A percentile compares a stretch with the other conserved stretches of the same genome.
Conservation (phyloP, 2,113 vertebrate species). For the Cacatua alba region DNA sequence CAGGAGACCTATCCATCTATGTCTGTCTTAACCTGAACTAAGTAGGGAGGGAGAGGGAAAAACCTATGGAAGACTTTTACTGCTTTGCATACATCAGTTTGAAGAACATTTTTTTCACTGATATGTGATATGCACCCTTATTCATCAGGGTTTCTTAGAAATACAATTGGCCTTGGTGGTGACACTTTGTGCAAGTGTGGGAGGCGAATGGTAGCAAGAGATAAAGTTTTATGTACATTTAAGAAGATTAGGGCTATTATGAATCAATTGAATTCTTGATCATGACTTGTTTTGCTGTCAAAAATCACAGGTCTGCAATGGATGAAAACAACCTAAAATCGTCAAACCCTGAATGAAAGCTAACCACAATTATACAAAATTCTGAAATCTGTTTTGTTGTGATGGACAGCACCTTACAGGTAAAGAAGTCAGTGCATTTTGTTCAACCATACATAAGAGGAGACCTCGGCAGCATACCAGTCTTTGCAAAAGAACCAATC, state of each 20-base stretch:
- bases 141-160: not conserved
- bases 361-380: not conserved
- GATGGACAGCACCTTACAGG: not conserved
- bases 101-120: not conserved
- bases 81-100: not conserved
- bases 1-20: not conserved
- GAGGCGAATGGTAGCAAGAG: not conserved
- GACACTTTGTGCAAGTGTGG: not conserved
- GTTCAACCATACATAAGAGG: not conserved
- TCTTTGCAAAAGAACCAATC: not conserved
- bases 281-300: not conserved
- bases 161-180: not conserved
- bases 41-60: not conserved
- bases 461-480: not conserved
- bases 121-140: not conserved
- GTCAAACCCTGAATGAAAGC: not conserved
- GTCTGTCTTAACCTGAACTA: not conserved
- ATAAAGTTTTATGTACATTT: not conserved
- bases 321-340: not conserved
- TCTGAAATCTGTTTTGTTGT: not conserved
- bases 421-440: not conserved
- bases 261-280: not conserved
- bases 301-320: not conserved
- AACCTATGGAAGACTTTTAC: not conserved
- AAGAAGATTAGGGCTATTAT: not conserved